A percentile compares a stretch with the other conserved stretches of the same genome.
Conservation (phyloP, 2,113 vertebrate genomes). For the Hystrix brachyura region DNA sequence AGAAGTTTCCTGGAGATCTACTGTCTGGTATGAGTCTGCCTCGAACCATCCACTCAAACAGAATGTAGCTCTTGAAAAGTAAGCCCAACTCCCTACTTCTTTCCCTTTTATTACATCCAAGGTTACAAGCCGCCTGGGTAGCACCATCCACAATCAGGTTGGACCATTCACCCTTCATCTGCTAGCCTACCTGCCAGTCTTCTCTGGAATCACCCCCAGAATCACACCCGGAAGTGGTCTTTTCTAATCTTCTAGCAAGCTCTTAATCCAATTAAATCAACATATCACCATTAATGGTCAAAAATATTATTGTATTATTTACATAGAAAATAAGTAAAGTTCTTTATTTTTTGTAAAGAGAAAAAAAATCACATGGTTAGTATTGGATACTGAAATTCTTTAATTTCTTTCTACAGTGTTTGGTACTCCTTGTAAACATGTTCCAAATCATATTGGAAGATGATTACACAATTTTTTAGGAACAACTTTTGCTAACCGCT, state of each 20-base stretch:
- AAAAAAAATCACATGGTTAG: neutral
- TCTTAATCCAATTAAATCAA: neutral
- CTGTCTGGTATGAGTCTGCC: neutral
- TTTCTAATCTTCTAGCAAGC: neutral
- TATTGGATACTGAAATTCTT: neutral
- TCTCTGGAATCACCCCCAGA: neutral
- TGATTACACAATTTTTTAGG: neutral
- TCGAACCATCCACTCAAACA: neutral
- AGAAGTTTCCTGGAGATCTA: neutral
- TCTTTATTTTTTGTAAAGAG: neutral
- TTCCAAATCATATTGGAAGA: neutral
- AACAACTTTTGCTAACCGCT: neutral
- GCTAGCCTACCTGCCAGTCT: no score
- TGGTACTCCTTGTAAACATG: neutral
- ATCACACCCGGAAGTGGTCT: neutral
- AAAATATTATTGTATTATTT: neutral
- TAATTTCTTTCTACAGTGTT: neutral
- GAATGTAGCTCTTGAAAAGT: neutral
- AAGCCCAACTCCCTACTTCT: neutral
- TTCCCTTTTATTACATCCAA: neutral
- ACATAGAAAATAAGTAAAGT: neutral
- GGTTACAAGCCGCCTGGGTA: neutral
- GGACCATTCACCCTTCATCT: neutral
- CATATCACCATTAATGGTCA: neutral
- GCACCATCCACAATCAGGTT: neutral